Conservation (phyloP, 2,113 vertebrate species). For the Leptobrachium leishanense region DNA sequence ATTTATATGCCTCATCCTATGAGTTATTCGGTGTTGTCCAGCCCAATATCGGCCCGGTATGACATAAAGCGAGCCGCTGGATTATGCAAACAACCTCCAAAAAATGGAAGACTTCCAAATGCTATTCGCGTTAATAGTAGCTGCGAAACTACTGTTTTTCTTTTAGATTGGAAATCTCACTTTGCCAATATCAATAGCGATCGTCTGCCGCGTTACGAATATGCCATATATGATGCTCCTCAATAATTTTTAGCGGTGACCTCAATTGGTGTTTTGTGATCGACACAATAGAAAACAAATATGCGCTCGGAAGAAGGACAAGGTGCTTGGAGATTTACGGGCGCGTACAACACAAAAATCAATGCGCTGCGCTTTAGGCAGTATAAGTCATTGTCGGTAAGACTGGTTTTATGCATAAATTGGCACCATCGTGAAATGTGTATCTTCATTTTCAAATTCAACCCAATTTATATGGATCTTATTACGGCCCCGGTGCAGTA, state of each 20-base stretch:
- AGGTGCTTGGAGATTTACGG: constrained; percentile 78
- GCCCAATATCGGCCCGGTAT: no score
- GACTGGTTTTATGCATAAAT: constrained; percentile 68
- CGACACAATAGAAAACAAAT: constrained; percentile 81
- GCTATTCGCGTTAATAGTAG: no score
- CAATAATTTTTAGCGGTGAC: constrained; percentile 56
- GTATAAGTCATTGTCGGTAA: constrained; percentile 69
- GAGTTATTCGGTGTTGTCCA: no score
- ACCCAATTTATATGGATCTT: constrained; percentile 39
- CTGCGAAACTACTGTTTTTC: no score
- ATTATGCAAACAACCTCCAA: no score
- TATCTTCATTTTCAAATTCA: constrained; percentile 61
- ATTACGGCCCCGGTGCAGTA: background rate
- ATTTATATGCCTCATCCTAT: no score
- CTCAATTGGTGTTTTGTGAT: constrained; percentile 77
- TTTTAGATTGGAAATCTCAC: no score
- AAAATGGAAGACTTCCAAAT: no score
- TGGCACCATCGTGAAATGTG: constrained; percentile 71
- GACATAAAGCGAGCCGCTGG: no score
- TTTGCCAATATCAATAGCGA: no score
- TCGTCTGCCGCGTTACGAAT: background rate
- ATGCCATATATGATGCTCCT: background rate
- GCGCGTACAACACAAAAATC: constrained; percentile 63
- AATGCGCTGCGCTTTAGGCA: constrained; percentile 66
- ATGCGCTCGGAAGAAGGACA: constrained; percentile 63